These are phyloP conservation scores for Cryptocephalus moraei DNA, from an alignment of 2,888 invertebrate genomes.

Conservation along the genomic window DNA sequence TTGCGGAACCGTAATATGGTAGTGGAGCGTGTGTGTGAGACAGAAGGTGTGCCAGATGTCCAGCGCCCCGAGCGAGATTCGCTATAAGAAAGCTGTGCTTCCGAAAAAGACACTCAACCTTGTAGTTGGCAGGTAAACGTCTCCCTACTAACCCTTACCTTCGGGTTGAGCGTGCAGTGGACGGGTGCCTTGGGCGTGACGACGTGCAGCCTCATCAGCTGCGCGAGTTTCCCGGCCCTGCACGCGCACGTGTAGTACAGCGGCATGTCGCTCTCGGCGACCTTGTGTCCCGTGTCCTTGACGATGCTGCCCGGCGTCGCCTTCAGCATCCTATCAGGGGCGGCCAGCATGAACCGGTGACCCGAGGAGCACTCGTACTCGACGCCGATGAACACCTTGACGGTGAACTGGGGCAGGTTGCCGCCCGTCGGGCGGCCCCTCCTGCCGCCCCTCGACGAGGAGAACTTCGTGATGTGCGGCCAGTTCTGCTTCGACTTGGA, in stretches of 20 bases:
- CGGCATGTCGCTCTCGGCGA: constrained; percentile 85
- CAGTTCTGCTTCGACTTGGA: constrained; percentile 32
- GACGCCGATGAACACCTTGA: constrained; percentile 89
- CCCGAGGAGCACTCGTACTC: constrained; percentile 98
- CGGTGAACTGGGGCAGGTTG: constrained; percentile 46
- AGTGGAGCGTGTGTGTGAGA: too few species aligned
- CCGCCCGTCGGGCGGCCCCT: constrained; percentile 28
- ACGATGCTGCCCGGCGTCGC: constrained; percentile 59
- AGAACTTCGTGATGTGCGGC: constrained; percentile 31
- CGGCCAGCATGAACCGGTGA: constrained; percentile 87
- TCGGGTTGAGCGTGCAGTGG: constrained; percentile 75
- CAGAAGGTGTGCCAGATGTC: too few species aligned
- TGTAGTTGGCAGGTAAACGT: too few species aligned
- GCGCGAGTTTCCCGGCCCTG: constrained; percentile 61
- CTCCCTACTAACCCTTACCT: constrained; percentile 36
- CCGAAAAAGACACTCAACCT: too few species aligned
- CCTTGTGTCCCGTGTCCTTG: constrained; percentile 73
- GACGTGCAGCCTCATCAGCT: constrained; percentile 76
- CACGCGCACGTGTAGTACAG: constrained; percentile 79
- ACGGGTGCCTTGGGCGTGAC: constrained; percentile 88
- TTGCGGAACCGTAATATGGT: too few species aligned
- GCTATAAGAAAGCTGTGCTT: too few species aligned
- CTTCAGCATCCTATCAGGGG: constrained; percentile 72
- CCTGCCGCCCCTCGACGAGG: constrained; percentile 22
- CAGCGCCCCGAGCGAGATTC: too few species aligned